These are phyloP conservation scores for Taeniopygia guttata DNA, from an alignment of 2,797 vertebrate genomes.

Conservation along the genomic window DNA sequence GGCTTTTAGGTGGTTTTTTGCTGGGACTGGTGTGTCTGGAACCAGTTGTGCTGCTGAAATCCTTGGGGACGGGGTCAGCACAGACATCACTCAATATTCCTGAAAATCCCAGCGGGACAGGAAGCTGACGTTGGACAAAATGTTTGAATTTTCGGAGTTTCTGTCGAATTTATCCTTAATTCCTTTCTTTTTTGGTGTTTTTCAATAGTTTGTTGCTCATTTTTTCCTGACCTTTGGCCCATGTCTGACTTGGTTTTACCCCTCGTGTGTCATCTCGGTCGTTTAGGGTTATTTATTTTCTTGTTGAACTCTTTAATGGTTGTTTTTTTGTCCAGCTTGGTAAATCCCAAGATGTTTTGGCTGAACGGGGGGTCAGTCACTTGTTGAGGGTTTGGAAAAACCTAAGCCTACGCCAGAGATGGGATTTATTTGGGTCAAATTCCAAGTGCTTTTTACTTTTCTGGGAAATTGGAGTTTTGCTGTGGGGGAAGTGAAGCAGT, in stretches of 20 bases:
- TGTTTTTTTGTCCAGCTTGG: background rate
- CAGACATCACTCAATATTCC: background rate
- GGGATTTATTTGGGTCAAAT: background rate
- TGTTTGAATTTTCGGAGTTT: accelerated
- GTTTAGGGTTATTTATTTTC: background rate
- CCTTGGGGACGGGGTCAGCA: accelerated
- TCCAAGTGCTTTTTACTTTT: background rate
- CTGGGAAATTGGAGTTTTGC: background rate
- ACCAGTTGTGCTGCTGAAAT: background rate
- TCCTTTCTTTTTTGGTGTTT: accelerated
- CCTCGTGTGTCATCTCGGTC: accelerated
- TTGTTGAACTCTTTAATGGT: background rate
- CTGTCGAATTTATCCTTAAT: accelerated
- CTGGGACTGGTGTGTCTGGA: background rate
- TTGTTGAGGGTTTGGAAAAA: background rate
- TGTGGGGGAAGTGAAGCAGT: background rate
- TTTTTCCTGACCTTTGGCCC: background rate
- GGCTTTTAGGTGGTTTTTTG: background rate
- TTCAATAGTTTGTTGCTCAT: background rate
- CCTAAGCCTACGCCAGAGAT: background rate
- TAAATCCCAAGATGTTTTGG: background rate
- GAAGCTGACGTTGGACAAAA: background rate
- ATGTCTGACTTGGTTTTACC: background rate
- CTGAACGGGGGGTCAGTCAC: background rate
- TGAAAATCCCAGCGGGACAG: background rate